Evolutionary conservation across 2,797 vertebrate genomes (phyloP), one percentile per base, ranked within the genome.

Genomic region (Enteromius argenteus): DNA sequence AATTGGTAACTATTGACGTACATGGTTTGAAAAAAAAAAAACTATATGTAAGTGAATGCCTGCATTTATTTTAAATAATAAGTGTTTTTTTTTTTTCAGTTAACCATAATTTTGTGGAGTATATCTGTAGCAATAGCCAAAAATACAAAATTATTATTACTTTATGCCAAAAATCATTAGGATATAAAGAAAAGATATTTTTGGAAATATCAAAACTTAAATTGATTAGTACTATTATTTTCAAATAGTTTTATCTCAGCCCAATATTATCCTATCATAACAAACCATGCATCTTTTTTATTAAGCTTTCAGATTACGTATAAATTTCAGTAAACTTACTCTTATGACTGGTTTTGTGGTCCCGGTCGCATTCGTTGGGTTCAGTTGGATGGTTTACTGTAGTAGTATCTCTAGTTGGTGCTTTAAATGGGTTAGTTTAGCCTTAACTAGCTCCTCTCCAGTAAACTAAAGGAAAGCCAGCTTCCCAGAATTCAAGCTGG

Each of bases 381-480:
- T 23, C 23, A 11, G 6, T 56, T 79, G 14, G 37, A 67, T 3
- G 19, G 11, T 35, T n/a, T 44, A 21, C 79, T 23, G 5, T 5
- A 17, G 0, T 3, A 62, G 2, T 37, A n/a, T 58, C 5, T 64
- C 1, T 21, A 56, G 32, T 30, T 27, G 2, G 10, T 58, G 27
- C 15, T 80, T 39, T 4, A 53, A 6, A 21, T 13, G 0, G 0
- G 27, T 73, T 9, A 39, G 6, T 42, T 8, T 32, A 35, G 56
- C 46, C 73, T 83, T 83, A 68, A 83, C 81, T 13, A 56, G 44
- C n/a, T 56, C 23, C 14, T 62, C 23, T 85, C 85, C 91, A 99
- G 98, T 88, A 99, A 99, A 87, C 94, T 99, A 83, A 96, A 98
- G 42, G 98, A 99, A 92, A 99, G 97, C 90, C 98, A 99, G 91